These are phyloP conservation scores for Pogoniulus pusillus DNA, from an alignment of 2,797 vertebrate species.

Conservation along the genomic window DNA sequence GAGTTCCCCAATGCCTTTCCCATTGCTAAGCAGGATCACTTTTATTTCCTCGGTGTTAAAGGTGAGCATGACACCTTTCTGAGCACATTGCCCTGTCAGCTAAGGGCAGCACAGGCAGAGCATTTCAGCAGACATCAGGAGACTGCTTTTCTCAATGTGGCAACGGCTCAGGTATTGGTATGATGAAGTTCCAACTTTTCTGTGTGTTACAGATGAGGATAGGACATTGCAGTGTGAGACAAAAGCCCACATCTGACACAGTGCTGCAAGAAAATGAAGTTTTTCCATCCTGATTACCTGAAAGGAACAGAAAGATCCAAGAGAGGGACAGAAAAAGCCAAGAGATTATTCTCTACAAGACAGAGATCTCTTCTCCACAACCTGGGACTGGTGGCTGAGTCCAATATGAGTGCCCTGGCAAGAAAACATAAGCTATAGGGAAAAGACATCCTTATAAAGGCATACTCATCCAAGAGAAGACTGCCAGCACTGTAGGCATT, in stretches of 20 bases:
- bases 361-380: background rate
- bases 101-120: rapidly evolving
- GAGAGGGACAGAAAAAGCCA: background rate
- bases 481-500: background rate
- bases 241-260: background rate
- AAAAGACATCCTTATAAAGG: background rate
- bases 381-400: background rate
- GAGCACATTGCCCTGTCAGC: background rate
- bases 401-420: background rate
- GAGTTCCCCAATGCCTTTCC: background rate
- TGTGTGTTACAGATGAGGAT: background rate
- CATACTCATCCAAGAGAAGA: background rate
- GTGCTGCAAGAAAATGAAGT: background rate
- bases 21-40: background rate
- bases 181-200: background rate
- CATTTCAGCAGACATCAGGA: background rate
- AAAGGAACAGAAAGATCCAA: background rate
- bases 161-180: background rate
- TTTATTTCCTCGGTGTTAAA: background rate
- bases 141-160: background rate
- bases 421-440: background rate
- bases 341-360: background rate
- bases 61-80: background rate
- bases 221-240: background rate
- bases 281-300: background rate